A percentile compares a stretch with the other conserved stretches of the same genome.
Conservation (phyloP, 2,797 vertebrate species). For the Acanthis flammea region DNA sequence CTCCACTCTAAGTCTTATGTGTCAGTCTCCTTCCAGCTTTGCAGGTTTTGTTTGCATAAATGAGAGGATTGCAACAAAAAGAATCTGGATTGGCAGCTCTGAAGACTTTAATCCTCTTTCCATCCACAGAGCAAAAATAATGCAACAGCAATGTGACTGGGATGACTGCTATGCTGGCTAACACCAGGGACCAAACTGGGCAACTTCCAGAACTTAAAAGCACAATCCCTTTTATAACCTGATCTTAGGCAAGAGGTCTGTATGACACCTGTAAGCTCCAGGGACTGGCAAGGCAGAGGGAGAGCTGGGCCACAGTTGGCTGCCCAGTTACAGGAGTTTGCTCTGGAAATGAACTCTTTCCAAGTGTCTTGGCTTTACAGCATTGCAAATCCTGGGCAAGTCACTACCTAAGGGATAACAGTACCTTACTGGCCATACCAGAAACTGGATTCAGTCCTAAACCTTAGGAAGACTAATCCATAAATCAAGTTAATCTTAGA, state of each 20-base stretch:
- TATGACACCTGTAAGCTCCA: neutral
- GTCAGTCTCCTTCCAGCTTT: neutral
- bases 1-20: neutral
- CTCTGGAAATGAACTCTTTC: neutral
- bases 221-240: neutral
- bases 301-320: neutral
- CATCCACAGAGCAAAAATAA: neutral
- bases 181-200: neutral
- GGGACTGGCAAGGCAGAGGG: neutral
- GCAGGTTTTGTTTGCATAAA: conserved; percentile 25
- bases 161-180: neutral
- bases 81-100: neutral
- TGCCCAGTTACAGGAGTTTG: neutral
- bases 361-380: neutral
- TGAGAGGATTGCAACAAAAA: neutral
- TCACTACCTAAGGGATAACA: neutral
- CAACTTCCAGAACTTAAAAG: neutral
- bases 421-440: neutral
- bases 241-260: neutral
- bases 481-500: neutral
- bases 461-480: neutral
- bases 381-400: neutral
- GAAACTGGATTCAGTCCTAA: neutral
- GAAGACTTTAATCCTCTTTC: conserved; percentile 35
- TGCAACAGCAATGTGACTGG: neutral